These are phyloP conservation scores for Euzetes globulus DNA, from an alignment of 2,888 invertebrate species.

Conservation along the genomic window DNA sequence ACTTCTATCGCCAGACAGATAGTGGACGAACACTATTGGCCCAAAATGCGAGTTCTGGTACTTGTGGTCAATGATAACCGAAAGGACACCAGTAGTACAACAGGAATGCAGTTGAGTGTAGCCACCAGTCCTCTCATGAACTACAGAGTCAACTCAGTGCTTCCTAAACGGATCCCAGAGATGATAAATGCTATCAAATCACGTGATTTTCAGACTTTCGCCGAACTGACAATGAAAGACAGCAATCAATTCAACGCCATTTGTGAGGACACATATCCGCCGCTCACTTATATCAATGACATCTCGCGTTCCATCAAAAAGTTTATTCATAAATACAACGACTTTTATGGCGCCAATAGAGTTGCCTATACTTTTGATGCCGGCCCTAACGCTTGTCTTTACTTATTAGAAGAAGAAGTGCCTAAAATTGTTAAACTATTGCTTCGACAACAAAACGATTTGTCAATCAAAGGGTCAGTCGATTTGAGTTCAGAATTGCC, in stretches of 20 bases:
- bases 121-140: constrained; percentile 74
- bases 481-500: neutral
- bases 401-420: constrained; percentile 46
- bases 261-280: constrained; percentile 87
- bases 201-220: constrained; percentile 72
- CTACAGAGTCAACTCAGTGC: constrained; percentile 62
- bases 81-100: constrained; percentile 77
- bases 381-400: constrained; percentile 91
- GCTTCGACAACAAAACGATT: neutral
- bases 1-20: constrained; percentile 51
- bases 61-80: constrained; percentile 70
- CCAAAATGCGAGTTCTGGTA: constrained; percentile 77
- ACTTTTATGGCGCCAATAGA: constrained; percentile 57
- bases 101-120: constrained; percentile 75
- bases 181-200: constrained; percentile 59
- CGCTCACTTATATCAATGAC: constrained; percentile 85
- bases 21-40: constrained; percentile 70
- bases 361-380: constrained; percentile 98
- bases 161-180: constrained; percentile 61
- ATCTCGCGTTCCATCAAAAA: constrained; percentile 70
- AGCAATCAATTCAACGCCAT: constrained; percentile 95
- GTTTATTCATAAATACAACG: constrained; percentile 75
- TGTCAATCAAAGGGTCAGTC: neutral
- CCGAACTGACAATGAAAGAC: constrained; percentile 91
- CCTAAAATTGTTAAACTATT: neutral